These are phyloP conservation scores for Trichonephila clavata DNA, from an alignment of 1,140 invertebrate species.

Conservation along the genomic window DNA sequence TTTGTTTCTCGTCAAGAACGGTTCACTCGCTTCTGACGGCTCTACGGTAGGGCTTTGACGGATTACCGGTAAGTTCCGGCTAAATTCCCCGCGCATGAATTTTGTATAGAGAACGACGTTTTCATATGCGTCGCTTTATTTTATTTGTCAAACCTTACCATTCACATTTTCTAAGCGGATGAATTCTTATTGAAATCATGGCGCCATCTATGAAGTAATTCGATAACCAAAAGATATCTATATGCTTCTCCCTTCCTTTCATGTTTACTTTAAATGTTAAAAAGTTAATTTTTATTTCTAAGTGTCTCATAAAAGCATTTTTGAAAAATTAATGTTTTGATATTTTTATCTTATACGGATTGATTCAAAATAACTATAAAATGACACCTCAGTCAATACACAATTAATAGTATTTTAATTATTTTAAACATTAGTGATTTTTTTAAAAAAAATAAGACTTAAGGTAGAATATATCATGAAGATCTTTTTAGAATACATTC, in stretches of 20 bases:
- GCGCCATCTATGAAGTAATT: conserved; percentile 47
- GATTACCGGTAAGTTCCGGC: conserved; percentile 62
- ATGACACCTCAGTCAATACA: too few species aligned
- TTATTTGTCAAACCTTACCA: conserved; percentile 59
- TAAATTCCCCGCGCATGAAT: conserved; percentile 64
- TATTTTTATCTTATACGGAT: not conserved
- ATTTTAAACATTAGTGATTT: too few species aligned
- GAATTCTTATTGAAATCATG: conserved; percentile 45
- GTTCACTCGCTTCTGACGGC: conserved; percentile 58
- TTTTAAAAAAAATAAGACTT: too few species aligned
- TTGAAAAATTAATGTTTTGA: not conserved
- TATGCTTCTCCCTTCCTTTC: not conserved
- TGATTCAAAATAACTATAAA: too few species aligned
- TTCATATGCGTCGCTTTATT: conserved; percentile 4
- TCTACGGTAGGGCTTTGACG: conserved; percentile 61
- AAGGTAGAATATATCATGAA: not conserved
- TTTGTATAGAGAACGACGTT: conserved; percentile 42
- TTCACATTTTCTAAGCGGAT: conserved; percentile 21
- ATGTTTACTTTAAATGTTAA: not conserved
- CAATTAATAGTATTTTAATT: too few species aligned
- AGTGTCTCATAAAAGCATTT: not conserved
- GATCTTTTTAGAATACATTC: not conserved
- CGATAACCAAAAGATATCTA: not conserved
- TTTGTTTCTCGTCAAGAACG: conserved; percentile 50
- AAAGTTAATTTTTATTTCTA: too few species aligned